phyloP scores from a whole-genome alignment of 2,888 invertebrate genomes.

The Ornithoptera alexandrae region DNA sequence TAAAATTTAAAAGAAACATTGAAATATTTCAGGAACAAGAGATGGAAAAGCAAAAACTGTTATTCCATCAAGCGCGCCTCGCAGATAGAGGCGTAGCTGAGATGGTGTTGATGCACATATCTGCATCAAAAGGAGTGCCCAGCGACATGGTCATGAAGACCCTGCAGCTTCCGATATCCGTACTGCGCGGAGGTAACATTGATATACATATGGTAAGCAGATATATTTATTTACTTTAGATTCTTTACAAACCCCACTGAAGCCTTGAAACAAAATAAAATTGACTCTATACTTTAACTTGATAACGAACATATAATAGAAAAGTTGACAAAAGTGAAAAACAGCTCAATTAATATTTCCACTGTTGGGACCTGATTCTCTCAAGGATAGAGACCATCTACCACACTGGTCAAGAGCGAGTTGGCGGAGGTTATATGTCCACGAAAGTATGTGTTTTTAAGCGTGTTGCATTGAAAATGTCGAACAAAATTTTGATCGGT shows the following conservation, averaged over 20 bases:
- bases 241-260: not conserved
- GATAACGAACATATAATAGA: no score
- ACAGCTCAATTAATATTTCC: no score
- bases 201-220: constrained; percentile 93
- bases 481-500: not conserved
- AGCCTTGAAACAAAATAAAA: no score
- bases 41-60: constrained; percentile 98
- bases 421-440: no score
- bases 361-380: no score
- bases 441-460: no score
- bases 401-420: no score
- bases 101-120: constrained; percentile 98
- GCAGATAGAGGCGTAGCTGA: constrained; percentile 99
- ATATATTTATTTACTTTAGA: not conserved
- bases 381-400: no score
- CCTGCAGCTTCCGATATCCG: constrained; percentile 95
- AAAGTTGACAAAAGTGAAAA: no score
- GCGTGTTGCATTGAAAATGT: no score
- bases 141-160: constrained; percentile 97
- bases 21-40: constrained; percentile 92
- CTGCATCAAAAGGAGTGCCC: constrained; percentile 96
- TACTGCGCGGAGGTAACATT: constrained; percentile 97
- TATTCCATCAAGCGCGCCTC: constrained; percentile 98
- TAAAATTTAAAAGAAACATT: not conserved
- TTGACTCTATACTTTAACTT: no score